Evolutionary conservation across 2,888 invertebrate genomes (phyloP).

Genomic region (Galerucella pusilla): DNA sequence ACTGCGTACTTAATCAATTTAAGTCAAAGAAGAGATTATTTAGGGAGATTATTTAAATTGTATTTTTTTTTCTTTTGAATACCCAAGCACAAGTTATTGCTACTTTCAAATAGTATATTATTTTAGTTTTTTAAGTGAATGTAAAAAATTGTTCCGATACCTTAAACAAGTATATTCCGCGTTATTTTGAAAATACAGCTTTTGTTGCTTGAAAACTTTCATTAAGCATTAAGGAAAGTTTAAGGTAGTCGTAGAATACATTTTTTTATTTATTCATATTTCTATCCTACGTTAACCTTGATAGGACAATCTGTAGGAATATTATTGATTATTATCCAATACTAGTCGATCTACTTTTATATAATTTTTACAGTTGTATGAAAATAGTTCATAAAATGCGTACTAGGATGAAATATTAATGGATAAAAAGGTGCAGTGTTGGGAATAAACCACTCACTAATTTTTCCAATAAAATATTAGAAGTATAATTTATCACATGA

Average conservation of each 20-base stretch:
- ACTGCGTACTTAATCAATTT: constrained; percentile 26
- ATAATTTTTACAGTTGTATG: too few relatives aligned
- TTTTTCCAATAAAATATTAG: not conserved
- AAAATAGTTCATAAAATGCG: too few relatives aligned
- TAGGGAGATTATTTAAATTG: constrained; percentile 19
- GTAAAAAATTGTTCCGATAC: not conserved
- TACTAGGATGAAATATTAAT: constrained; percentile 7
- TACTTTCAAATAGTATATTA: constrained; percentile 20
- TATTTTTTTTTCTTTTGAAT: not conserved
- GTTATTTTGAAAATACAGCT: not conserved
- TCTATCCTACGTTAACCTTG: not conserved
- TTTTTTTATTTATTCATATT: not conserved
- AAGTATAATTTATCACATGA: too few relatives aligned
- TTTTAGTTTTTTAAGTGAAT: constrained; percentile 12
- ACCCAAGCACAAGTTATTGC: constrained; percentile 24
- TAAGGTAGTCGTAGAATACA: not conserved
- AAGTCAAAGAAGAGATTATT: constrained; percentile 23
- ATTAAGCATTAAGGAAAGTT: not conserved
- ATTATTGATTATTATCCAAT: too few relatives aligned
- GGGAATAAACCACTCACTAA: not conserved
- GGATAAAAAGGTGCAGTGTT: not conserved
- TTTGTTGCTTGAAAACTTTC: too few relatives aligned
- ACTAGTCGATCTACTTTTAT: too few relatives aligned
- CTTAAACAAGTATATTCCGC: not conserved
- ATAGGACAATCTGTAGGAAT: not conserved